These are phyloP conservation scores for Strix aluco DNA, from an alignment of 2,113 vertebrate genomes.

Conservation along the genomic window DNA sequence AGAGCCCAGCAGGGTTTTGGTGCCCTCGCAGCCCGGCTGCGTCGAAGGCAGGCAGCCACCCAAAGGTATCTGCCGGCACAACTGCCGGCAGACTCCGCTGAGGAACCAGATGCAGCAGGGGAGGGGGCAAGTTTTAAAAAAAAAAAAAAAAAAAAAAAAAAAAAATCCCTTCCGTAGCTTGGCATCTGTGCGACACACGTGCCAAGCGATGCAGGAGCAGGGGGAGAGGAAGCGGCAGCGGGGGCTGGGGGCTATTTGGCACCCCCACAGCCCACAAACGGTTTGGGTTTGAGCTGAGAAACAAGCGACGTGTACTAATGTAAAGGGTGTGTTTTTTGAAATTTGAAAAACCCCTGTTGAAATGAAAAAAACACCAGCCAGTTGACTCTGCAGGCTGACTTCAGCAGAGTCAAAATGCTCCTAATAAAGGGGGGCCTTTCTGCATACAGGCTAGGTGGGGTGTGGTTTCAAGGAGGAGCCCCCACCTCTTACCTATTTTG, in stretches of 20 bases:
- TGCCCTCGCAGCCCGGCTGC: not conserved
- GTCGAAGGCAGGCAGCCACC: not conserved
- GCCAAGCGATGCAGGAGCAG: slow-evolving; percentile 35
- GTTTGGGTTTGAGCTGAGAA: not conserved
- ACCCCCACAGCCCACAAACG: not conserved
- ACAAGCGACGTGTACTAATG: not conserved
- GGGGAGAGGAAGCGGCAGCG: not conserved
- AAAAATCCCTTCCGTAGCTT: slow-evolving; percentile 37
- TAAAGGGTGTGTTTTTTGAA: not conserved
- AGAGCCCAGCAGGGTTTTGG: too few species aligned
- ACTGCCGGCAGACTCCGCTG: slow-evolving; percentile 39
- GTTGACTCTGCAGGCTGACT: not conserved
- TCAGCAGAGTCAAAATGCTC: not conserved
- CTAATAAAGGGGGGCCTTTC: not conserved
- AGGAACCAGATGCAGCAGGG: slow-evolving; percentile 60
- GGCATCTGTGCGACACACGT: slow-evolving; percentile 57
- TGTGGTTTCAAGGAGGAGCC: not conserved
- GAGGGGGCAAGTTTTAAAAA: too few species aligned
- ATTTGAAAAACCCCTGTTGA: not conserved
- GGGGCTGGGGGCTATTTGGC: not conserved
- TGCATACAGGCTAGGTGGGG: accelerated
- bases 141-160: too few species aligned
- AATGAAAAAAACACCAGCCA: not conserved
- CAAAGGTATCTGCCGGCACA: slow-evolving; percentile 54
- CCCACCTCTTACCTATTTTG: not conserved